Conservation (phyloP, 2,888 invertebrate species). For the Itoplectis maculator region DNA sequence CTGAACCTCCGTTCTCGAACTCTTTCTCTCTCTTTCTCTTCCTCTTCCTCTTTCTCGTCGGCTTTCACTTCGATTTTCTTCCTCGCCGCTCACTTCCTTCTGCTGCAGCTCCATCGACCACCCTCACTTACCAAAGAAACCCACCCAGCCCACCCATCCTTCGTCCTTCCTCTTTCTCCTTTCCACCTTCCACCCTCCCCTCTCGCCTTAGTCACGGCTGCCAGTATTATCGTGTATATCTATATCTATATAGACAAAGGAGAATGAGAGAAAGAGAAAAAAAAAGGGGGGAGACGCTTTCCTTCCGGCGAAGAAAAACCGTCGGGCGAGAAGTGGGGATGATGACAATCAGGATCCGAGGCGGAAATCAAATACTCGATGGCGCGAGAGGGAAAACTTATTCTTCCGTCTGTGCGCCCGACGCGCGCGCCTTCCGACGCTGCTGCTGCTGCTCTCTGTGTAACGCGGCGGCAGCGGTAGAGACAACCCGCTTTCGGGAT, state of each 20-base stretch:
- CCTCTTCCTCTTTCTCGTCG: neutral
- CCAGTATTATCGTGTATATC: neutral
- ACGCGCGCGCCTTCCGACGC: slow-evolving; percentile 18
- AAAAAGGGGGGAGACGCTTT: slow-evolving; percentile 23
- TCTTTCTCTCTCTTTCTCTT: slow-evolving; percentile 39
- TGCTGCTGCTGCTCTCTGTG: too few relatives aligned
- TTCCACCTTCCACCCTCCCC: too few relatives aligned
- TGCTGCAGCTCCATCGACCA: slow-evolving; percentile 20
- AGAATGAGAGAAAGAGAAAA: neutral
- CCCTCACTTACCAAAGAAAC: neutral
- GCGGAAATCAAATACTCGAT: slow-evolving; percentile 66
- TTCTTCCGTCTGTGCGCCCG: slow-evolving; percentile 52
- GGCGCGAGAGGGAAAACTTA: slow-evolving; percentile 58
- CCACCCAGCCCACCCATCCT: neutral
- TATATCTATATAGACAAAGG: neutral
- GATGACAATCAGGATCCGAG: slow-evolving; percentile 60
- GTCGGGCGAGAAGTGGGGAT: slow-evolving; percentile 1
- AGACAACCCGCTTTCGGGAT: slow-evolving; percentile 23
- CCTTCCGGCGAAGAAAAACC: slow-evolving; percentile 35
- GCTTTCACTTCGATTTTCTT: slow-evolving; percentile 30
- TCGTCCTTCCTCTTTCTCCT: slow-evolving; percentile 9
- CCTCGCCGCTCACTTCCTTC: slow-evolving; percentile 24
- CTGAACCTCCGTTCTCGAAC: slow-evolving; percentile 2
- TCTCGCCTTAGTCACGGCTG: too few relatives aligned
- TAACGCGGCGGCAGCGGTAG: too few relatives aligned